Percentiles rank a stretch among this genome's conserved stretches.
These are phyloP conservation scores for Lordiphosa collinella DNA, from an alignment of 1,140 invertebrate genomes.

Conservation along the genomic window DNA sequence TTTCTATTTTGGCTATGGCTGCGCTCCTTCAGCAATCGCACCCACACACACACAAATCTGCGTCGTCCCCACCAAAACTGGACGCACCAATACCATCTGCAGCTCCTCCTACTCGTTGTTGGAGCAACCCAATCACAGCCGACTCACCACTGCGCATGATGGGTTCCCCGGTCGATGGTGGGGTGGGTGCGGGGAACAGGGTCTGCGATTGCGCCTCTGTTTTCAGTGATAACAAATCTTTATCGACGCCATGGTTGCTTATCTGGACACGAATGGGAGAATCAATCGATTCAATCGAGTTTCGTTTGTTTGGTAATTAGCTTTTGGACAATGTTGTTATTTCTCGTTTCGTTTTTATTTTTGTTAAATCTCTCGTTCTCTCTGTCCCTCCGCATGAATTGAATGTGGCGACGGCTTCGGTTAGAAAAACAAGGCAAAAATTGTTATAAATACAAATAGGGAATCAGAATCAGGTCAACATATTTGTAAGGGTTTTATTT, in stretches of 20 bases:
- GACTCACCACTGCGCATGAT: constrained; percentile 64
- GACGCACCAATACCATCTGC: constrained; percentile 37
- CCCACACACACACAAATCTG: constrained; percentile 5
- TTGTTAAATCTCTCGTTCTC: constrained; percentile 19
- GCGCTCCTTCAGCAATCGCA: constrained; percentile 38
- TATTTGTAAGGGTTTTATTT: constrained; percentile 5
- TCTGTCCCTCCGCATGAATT: constrained; percentile 9
- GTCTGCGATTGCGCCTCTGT: constrained; percentile 69
- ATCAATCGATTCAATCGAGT: constrained; percentile 70
- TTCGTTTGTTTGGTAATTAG: constrained; percentile 74
- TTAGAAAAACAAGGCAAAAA: constrained; percentile 30
- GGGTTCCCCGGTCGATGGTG: neutral
- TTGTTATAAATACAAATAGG: constrained; percentile 24
- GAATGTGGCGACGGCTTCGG: constrained; percentile 5
- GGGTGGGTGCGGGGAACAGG: neutral
- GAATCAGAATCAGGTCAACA: constrained; percentile 19
- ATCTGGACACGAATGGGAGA: constrained; percentile 59
- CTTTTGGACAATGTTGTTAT: constrained; percentile 65
- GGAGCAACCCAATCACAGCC: constrained; percentile 65
- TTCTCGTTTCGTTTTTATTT: constrained; percentile 22
- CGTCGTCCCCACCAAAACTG: neutral
- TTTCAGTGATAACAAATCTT: constrained; percentile 79
- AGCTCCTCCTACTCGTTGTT: constrained; percentile 57
- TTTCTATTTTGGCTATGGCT: constrained; percentile 38
- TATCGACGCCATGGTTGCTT: constrained; percentile 71